Evolutionary conservation across 2,888 invertebrate species (phyloP), one percentile per base, ranked within the genome.

Genomic region (Exephanes ischioxanthus): DNA sequence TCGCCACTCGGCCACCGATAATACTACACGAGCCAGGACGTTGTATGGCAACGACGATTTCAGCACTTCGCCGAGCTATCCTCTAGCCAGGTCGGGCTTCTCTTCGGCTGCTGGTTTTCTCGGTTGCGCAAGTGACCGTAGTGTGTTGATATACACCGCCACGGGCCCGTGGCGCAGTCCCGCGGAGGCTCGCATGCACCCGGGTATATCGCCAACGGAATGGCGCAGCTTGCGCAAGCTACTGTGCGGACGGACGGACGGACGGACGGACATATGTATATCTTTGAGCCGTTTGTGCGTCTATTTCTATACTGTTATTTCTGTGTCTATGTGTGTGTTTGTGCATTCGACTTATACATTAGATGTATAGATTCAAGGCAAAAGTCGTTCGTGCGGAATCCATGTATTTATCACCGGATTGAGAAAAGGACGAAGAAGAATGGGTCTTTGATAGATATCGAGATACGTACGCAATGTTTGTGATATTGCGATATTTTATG

Each of bases 331-430:
- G 22, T 22, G 66, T 67, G 37, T 41, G 51, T 61, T 41, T 26
- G 53, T 5, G 41, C 7, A n/a, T 22, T 9, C n/a, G 41, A 53
- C 41, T 33, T 55, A 22, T 22, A 30, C 33, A 33, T 37, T 72
- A 33, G 26, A 45, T 30, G 48, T 73, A 76, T 82, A 67, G 68
- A 83, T 78, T 63, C 70, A 83, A 83, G 83, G 83, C 75, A 70
- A 79, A 83, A 75, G 75, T 75, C 83, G 41, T 83, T 79, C 68
- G 78, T 79, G 79, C 83, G 79, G 79, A 79, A 79, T 83, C 75
- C 58, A 48, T 83, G 78, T 51, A 58, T 79, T 75, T 75, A 78
- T 73, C 58, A 68, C 67, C 53, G 37, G 63, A 83, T 55, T 58
- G 68, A 67, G 22, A 30, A 53, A 75, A 67, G 51, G 66, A 37